These are phyloP conservation scores for Crotalus horridus DNA, from an alignment of 2,113 vertebrate genomes.

Conservation along the genomic window DNA sequence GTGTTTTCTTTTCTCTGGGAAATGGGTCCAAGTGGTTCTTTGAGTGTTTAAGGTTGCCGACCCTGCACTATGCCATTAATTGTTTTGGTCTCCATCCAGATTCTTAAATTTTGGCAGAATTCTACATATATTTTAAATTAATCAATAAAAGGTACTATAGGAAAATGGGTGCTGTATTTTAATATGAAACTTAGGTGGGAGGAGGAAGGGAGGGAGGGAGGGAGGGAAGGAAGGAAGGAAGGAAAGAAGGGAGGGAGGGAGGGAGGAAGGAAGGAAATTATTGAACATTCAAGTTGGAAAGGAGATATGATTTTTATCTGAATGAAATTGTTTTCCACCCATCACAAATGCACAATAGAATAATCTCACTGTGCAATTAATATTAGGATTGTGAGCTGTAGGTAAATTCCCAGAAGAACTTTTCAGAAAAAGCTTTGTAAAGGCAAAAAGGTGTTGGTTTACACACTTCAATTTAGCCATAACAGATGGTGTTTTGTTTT, in stretches of 20 bases:
- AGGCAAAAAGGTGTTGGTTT: background rate
- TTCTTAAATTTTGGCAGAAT: background rate
- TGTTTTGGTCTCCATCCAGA: background rate
- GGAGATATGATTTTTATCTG: background rate
- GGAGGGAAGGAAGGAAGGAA: background rate
- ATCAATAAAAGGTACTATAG: background rate
- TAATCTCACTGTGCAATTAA: background rate
- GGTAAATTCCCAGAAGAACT: background rate
- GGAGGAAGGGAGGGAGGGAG: background rate
- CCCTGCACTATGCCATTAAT: background rate
- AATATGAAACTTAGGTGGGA: background rate
- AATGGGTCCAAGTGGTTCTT: no score
- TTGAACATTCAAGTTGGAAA: background rate
- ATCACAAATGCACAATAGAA: background rate
- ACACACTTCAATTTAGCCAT: conserved; percentile 7
- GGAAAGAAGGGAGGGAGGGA: background rate
- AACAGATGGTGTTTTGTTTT: background rate
- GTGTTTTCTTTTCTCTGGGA: no score
- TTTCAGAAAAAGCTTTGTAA: background rate
- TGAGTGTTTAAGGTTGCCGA: no score
- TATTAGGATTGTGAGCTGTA: background rate
- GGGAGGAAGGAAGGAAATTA: background rate
- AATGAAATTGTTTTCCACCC: background rate
- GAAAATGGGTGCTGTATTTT: background rate
- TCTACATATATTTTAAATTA: background rate